Evolutionary conservation across 2,113 vertebrate genomes (phyloP).

Genomic region (Craseonycteris thonglongyai): DNA sequence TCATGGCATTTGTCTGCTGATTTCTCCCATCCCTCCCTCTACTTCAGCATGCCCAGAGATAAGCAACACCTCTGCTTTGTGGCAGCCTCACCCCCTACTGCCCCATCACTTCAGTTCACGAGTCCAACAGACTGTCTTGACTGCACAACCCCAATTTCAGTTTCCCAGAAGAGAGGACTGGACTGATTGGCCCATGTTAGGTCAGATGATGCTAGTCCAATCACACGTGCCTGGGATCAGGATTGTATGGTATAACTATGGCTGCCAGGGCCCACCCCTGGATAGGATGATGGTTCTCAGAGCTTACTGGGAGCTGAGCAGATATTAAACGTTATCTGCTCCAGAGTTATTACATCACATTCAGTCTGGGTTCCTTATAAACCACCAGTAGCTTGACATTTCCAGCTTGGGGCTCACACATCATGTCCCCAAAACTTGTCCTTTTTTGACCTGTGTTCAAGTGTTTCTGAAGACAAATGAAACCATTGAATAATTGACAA

Average conservation of each 20-base stretch:
- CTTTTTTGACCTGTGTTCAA: not conserved
- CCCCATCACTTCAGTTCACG: not conserved
- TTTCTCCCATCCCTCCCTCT: not conserved
- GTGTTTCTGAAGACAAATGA: not conserved
- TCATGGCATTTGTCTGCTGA: not conserved
- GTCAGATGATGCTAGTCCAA: not conserved
- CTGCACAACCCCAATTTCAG: not conserved
- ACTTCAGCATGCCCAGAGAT: not conserved
- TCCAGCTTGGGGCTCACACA: not conserved
- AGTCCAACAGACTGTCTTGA: not conserved
- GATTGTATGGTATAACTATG: not conserved
- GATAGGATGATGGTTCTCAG: not conserved
- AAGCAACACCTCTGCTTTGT: not conserved
- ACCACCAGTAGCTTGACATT: not conserved
- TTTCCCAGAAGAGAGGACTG: not conserved
- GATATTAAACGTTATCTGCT: not conserved
- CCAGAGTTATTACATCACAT: not conserved
- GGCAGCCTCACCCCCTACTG: not conserved
- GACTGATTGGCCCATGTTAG: not conserved
- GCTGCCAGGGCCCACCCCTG: not conserved
- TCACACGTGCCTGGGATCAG: not conserved
- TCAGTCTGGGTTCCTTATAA: not conserved
- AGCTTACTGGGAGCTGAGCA: not conserved
- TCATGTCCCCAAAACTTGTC: not conserved
- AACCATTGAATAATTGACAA: not conserved